A percentile compares a stretch with the other conserved stretches of the same genome.
phyloP scores from a whole-genome alignment of 2,888 invertebrate species.

The Drosophila aldrichi region DNA sequence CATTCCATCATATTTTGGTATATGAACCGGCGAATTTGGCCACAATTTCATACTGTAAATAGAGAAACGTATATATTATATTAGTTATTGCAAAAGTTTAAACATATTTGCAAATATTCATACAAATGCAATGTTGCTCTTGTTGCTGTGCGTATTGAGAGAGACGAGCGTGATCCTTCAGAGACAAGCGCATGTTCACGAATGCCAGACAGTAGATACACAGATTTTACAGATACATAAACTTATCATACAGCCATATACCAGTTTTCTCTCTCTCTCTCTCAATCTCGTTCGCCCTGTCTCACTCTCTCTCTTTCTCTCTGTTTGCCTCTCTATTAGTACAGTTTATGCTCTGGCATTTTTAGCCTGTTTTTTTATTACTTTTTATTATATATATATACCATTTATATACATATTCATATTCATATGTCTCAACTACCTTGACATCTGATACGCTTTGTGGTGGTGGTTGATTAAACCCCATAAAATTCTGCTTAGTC shows the following conservation, averaged over 20 bases:
- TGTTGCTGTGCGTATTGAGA: slow-evolving; percentile 17
- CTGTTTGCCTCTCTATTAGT: neutral
- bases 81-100: too few relatives aligned
- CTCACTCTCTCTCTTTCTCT: neutral
- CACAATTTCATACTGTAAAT: slow-evolving; percentile 84
- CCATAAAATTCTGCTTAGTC: slow-evolving; percentile 35
- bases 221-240: slow-evolving; percentile 26
- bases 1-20: slow-evolving; percentile 85
- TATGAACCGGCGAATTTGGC: slow-evolving; percentile 85
- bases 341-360: slow-evolving; percentile 6
- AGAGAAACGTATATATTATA: neutral
- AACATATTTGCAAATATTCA: slow-evolving; percentile 34
- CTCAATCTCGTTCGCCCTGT: neutral
- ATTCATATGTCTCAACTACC: neutral
- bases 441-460: slow-evolving; percentile 20
- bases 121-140: slow-evolving; percentile 54
- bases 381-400: slow-evolving; percentile 9
- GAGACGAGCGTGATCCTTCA: slow-evolving; percentile 66
- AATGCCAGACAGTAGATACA: slow-evolving; percentile 55
- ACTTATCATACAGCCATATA: slow-evolving; percentile 4
- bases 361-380: neutral
- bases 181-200: slow-evolving; percentile 75
- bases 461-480: slow-evolving; percentile 26
- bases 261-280: slow-evolving; percentile 9
- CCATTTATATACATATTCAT: neutral